These are phyloP conservation scores for Pyrocephalus nanus DNA, from an alignment of 2,797 vertebrate genomes.

Conservation along the genomic window DNA sequence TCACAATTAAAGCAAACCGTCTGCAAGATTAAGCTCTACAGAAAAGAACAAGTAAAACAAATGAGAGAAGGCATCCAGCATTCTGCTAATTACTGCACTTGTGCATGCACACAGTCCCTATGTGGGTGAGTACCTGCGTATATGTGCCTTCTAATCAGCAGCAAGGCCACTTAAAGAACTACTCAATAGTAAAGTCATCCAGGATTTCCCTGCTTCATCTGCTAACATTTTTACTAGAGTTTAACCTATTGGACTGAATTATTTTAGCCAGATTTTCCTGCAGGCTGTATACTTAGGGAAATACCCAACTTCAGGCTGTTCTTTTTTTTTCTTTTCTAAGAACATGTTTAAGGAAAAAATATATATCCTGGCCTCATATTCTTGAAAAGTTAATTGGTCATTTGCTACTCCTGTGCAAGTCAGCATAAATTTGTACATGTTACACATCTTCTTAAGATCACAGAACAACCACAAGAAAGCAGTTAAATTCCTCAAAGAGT, in stretches of 20 bases:
- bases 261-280: not conserved
- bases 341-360: not conserved
- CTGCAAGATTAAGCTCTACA: constrained; percentile 68
- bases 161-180: not conserved
- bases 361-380: not conserved
- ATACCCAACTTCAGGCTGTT: not conserved
- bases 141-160: not conserved
- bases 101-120: not conserved
- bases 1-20: not conserved
- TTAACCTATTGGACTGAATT: not conserved
- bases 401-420: not conserved
- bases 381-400: not conserved
- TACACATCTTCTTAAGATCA: not conserved
- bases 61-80: constrained; percentile 1
- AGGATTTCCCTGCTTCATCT: not conserved
- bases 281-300: not conserved
- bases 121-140: rapidly evolving
- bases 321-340: not conserved
- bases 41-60: constrained; percentile 59
- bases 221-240: not conserved
- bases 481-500: not conserved
- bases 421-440: not conserved
- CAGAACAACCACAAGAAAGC: not conserved
- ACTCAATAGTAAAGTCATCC: not conserved
- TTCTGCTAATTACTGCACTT: constrained; percentile 36